These are phyloP conservation scores for Pentamera pediparva DNA, from an alignment of 53 echinoderm and acorn worm genomes.

Conservation along the genomic window DNA sequence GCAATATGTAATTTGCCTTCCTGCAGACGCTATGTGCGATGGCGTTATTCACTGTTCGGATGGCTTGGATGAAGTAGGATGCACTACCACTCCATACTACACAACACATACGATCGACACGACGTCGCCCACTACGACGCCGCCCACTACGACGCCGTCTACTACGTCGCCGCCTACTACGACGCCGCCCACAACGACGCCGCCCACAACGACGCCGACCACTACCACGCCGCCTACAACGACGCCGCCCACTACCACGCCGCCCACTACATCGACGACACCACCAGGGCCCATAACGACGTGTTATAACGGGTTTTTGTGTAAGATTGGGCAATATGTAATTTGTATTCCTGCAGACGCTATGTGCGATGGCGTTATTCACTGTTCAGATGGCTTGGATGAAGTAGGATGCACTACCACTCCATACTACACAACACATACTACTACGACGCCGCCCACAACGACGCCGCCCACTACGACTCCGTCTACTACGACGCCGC, in stretches of 20 bases:
- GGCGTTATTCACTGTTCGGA: too few relatives aligned
- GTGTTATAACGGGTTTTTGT: conserved; percentile 28
- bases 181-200: too few relatives aligned
- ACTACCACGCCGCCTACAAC: background rate
- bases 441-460: background rate
- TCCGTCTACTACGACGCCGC: background rate
- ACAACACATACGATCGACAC: too few relatives aligned
- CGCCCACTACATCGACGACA: background rate
- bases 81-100: too few relatives aligned
- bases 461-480: background rate
- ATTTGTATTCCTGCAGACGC: background rate
- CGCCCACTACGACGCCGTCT: too few relatives aligned
- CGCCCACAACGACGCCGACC: conserved; percentile 19
- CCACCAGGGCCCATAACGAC: background rate
- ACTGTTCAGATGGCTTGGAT: conserved; percentile 20
- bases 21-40: too few relatives aligned
- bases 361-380: conserved; percentile 3
- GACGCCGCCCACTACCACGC: background rate
- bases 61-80: too few relatives aligned
- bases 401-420: conserved; percentile 8
- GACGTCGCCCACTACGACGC: background rate
- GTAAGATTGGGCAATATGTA: conserved; percentile 12
- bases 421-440: background rate
- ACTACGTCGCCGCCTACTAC: too few relatives aligned
- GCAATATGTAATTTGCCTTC: too few relatives aligned